Percentiles rank a stretch among this genome's conserved stretches.
Evolutionary conservation across 2,113 vertebrate genomes (phyloP).

Genomic region (Tetrax tetrax): DNA sequence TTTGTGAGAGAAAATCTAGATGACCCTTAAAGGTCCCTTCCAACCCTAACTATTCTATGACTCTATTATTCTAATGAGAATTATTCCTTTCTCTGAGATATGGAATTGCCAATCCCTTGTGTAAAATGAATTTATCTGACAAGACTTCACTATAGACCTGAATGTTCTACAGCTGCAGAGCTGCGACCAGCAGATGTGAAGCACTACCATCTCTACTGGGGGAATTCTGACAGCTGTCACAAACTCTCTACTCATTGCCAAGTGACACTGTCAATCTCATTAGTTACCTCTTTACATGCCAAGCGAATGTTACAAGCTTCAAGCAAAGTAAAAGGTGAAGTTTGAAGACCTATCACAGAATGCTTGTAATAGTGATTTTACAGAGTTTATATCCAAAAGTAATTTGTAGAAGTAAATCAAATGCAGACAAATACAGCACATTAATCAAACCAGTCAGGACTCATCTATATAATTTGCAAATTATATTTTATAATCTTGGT

Average conservation of each 20-base stretch:
- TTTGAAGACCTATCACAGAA: background rate
- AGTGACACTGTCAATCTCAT: background rate
- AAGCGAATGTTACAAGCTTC: background rate
- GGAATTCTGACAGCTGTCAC: slow-evolving; percentile 15
- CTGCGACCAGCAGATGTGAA: background rate
- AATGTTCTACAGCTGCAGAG: background rate
- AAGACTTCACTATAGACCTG: background rate
- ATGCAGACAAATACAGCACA: background rate
- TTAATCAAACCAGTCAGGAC: background rate
- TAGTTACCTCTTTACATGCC: background rate
- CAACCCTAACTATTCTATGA: too few species aligned
- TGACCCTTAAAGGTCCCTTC: too few species aligned
- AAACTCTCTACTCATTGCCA: background rate
- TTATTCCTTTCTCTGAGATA: background rate
- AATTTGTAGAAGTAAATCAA: background rate
- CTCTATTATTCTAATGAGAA: background rate
- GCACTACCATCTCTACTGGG: background rate
- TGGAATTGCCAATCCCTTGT: background rate
- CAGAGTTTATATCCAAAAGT: background rate
- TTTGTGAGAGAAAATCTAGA: background rate
- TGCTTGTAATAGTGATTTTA: background rate
- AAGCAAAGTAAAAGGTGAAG: background rate
- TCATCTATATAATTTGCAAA: background rate
- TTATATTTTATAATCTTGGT: background rate
- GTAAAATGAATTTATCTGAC: background rate